Evolutionary conservation across 2,113 vertebrate species (phyloP), one percentile per base, ranked within the genome.

Genomic region (Daboia siamensis): DNA sequence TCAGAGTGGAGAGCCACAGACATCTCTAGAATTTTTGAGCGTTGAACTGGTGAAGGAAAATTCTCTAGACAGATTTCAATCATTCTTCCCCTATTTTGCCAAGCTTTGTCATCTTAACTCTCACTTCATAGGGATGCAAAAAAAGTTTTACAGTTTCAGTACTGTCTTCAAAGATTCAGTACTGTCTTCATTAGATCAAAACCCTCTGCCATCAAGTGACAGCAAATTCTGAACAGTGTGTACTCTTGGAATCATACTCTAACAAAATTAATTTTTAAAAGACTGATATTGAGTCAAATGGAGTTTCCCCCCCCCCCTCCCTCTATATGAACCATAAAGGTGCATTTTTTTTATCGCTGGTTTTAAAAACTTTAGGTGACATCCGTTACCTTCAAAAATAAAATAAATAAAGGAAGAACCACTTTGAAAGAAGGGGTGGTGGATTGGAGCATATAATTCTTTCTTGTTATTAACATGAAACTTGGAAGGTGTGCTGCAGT

Each of bases 181-280:
- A n/a, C n/a, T n/a, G 91, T 91, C 90, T 55, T 33, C 39, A 87
- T 52, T 15, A 90, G 85, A 93, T 93, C 57, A 90, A 91, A 59
- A 92, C 57, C 74, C 20, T 91, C 64, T 90, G 48, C 80, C 86
- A 88, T 56, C 86, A 64, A 56, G 57, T 48, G 86, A 80, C 52
- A 88, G 91, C 24, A 90, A 51, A 92, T 33, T 59, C 56, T 52
- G 52, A 91, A 48, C 24, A 80, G 46, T 93, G 51, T 2, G 29
- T 61, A 91, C 2, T 2, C 11, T 29, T 56, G 21, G 92, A 94
- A 54, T 39, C 15, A 88, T 26, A 92, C 80, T 26, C 51, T 90
- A 90, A 94, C 61, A 0, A 94, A 93, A 94, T 54, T 92, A 48
- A 88, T 91, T 91, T 91, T 74, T 92, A 92, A 91, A 93, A 0